Conservation (phyloP, 2,797 vertebrate species). For the Siniperca obscura region DNA sequence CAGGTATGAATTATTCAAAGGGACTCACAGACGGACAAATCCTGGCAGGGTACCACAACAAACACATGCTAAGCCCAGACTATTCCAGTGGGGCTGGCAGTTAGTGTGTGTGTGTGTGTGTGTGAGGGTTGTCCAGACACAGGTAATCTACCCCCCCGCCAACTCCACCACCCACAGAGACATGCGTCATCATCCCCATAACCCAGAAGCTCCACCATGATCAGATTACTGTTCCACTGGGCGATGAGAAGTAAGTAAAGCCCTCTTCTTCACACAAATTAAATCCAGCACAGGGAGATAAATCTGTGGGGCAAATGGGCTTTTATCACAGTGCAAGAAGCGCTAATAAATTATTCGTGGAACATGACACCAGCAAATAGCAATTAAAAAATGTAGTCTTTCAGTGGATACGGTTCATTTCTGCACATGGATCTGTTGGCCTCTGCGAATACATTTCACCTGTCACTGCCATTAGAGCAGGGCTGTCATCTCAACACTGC, state of each 20-base stretch:
- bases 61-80: slow-evolving; percentile 51
- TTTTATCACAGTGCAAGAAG: slow-evolving; percentile 67
- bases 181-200: slow-evolving; percentile 43
- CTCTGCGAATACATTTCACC: slow-evolving; percentile 62
- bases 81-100: slow-evolving; percentile 49
- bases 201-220: slow-evolving; percentile 45
- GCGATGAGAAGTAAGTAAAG: slow-evolving; percentile 49
- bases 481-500: slow-evolving; percentile 78
- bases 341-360: slow-evolving; percentile 67
- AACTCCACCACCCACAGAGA: slow-evolving; percentile 45
- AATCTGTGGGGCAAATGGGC: slow-evolving; percentile 62
- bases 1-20: slow-evolving; percentile 80
- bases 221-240: slow-evolving; percentile 71
- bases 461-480: slow-evolving; percentile 31
- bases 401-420: slow-evolving; percentile 70
- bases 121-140: slow-evolving; percentile 27
- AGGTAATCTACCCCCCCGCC: slow-evolving; percentile 54
- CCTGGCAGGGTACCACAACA: slow-evolving; percentile 61
- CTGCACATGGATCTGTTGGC: slow-evolving; percentile 67
- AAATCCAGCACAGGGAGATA: slow-evolving; percentile 53
- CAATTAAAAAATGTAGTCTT: slow-evolving; percentile 58
- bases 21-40: slow-evolving; percentile 56
- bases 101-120: slow-evolving; percentile 3
- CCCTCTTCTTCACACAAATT: slow-evolving; percentile 66
- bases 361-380: slow-evolving; percentile 59